These are phyloP conservation scores for Tenthredo amoena DNA, from an alignment of 2,888 invertebrate species.

Conservation along the genomic window DNA sequence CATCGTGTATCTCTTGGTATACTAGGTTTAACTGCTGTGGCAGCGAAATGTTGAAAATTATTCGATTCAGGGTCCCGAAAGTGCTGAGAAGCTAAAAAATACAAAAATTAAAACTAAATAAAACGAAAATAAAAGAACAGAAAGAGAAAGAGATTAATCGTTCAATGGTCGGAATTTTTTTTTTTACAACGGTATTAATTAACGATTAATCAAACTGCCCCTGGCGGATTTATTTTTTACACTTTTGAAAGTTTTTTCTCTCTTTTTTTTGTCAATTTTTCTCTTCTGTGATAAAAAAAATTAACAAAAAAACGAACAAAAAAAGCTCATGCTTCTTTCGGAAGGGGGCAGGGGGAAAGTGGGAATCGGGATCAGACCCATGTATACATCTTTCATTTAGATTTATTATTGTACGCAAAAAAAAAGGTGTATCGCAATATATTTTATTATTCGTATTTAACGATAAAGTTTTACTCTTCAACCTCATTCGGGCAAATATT, in stretches of 20 bases:
- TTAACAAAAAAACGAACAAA: not conserved
- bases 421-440: not conserved
- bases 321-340: not conserved
- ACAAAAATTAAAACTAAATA: not conserved
- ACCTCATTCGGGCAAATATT: not conserved
- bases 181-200: not conserved
- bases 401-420: not conserved
- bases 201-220: not conserved
- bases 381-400: not conserved
- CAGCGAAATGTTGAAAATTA: constrained; percentile 8
- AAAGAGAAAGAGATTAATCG: not conserved
- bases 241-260: not conserved
- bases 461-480: not conserved
- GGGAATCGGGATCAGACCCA: not conserved
- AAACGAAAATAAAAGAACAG: not conserved
- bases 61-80: not conserved
- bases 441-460: not conserved
- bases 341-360: not conserved
- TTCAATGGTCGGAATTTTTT: not conserved
- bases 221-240: not conserved
- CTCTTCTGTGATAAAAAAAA: not conserved
- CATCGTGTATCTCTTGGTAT: constrained; percentile 12
- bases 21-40: not conserved
- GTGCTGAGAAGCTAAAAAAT: not conserved
- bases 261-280: not conserved